Conservation (phyloP, 2,888 invertebrate species). For the Aphidius colemani region DNA sequence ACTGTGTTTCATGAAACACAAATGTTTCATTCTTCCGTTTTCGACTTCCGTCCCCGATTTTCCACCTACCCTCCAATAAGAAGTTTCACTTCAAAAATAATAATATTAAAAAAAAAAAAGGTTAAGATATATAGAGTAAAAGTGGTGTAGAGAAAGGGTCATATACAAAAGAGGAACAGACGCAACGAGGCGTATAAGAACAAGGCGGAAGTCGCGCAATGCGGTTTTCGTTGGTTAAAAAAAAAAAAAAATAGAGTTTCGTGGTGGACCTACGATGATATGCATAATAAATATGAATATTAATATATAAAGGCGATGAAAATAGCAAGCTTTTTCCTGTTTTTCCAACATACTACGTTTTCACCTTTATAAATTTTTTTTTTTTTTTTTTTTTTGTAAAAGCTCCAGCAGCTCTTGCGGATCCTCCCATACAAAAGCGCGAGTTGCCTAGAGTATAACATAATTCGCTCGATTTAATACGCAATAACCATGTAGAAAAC, state of each 20-base stretch:
- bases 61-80: no score
- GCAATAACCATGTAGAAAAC: conserved; percentile 33
- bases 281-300: neutral
- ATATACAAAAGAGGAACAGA: conserved; percentile 12
- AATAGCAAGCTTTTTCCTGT: neutral
- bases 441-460: conserved; percentile 36
- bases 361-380: neutral
- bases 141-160: conserved; percentile 5
- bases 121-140: neutral
- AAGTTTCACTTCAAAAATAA: no score
- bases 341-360: neutral
- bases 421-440: conserved; percentile 26
- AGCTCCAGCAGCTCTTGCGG: neutral
- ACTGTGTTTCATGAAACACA: no score
- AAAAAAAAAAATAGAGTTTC: neutral
- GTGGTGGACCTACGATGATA: no score
- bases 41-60: no score
- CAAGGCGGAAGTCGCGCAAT: conserved; percentile 27
- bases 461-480: conserved; percentile 47
- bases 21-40: no score
- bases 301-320: no score
- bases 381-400: neutral
- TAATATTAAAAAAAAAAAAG: no score
- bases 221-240: conserved; percentile 27
- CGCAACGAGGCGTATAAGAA: conserved; percentile 28